These are phyloP conservation scores for Pionites leucogaster DNA, from an alignment of 2,113 vertebrate genomes.

Conservation along the genomic window DNA sequence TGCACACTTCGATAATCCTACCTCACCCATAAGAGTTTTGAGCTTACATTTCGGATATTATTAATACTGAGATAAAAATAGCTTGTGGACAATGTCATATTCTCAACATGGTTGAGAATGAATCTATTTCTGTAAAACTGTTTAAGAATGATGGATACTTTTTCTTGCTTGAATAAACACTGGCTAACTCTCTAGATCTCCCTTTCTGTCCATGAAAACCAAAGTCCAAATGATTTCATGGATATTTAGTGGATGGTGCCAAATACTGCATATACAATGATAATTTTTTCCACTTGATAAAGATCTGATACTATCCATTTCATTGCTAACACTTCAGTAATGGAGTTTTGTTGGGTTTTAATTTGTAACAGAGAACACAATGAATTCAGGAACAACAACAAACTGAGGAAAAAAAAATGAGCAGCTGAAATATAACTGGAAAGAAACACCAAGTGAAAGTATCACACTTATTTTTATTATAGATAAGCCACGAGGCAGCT, in stretches of 20 bases:
- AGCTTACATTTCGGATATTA: conserved; percentile 2
- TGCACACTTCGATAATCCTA: conserved; percentile 42
- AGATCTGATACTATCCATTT: background rate
- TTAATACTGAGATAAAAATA: conserved; percentile 44
- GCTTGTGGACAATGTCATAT: conserved; percentile 2
- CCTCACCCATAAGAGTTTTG: background rate
- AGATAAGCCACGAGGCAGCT: conserved; percentile 15
- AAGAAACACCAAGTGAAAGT: conserved; percentile 15
- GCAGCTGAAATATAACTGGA: background rate
- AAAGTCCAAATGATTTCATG: conserved; percentile 3
- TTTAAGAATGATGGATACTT: conserved; percentile 34
- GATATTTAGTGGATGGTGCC: background rate
- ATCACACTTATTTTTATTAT: conserved; percentile 11
- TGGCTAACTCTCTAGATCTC: background rate
- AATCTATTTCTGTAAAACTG: conserved; percentile 22
- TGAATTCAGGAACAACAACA: background rate
- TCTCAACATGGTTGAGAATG: conserved; percentile 5
- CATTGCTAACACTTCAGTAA: background rate
- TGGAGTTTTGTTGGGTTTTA: background rate
- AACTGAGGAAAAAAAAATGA: background rate
- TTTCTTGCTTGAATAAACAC: conserved; percentile 1
- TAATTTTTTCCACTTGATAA: background rate
- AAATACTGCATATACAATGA: background rate
- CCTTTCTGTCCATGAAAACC: background rate
- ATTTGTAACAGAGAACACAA: background rate